Evolutionary conservation across 2,888 invertebrate species (phyloP).

Genomic region (Drosophila birchii): DNA sequence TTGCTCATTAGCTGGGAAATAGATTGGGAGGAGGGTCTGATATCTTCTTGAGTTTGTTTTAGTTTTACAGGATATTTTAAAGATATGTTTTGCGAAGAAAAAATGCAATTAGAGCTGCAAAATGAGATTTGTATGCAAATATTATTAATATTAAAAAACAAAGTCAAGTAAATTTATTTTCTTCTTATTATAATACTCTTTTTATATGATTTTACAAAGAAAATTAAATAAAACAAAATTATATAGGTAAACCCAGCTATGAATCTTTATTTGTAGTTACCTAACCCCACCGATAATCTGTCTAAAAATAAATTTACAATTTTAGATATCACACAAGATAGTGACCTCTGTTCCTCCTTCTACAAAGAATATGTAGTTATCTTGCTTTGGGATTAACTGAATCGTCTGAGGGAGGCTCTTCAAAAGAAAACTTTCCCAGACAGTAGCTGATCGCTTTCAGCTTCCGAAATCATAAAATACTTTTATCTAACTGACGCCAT

Average conservation of each 20-base stretch:
- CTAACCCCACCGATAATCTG: background rate
- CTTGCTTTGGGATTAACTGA: background rate
- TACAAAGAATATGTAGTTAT: background rate
- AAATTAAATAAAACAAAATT: no score
- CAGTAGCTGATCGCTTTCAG: constrained; percentile 11
- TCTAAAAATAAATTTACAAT: constrained; percentile 15
- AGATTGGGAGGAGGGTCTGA: background rate
- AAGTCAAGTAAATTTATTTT: no score
- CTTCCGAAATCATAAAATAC: constrained; percentile 13
- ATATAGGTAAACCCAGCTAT: background rate
- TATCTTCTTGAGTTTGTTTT: background rate
- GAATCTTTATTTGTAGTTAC: background rate
- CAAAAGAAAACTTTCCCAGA: constrained; percentile 4
- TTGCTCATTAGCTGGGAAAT: constrained; percentile 14
- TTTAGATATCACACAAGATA: background rate
- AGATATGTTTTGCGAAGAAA: no score
- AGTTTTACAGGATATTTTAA: no score
- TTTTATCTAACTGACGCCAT: constrained; percentile 5
- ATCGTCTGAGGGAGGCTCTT: background rate
- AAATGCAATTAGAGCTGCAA: no score
- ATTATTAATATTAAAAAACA: no score
- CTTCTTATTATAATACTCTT: no score
- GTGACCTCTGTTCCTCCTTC: constrained; percentile 5
- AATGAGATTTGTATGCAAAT: no score
- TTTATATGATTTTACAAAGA: no score